phyloP scores from a whole-genome alignment of 2,888 invertebrate species.

The Acronicta psi region DNA sequence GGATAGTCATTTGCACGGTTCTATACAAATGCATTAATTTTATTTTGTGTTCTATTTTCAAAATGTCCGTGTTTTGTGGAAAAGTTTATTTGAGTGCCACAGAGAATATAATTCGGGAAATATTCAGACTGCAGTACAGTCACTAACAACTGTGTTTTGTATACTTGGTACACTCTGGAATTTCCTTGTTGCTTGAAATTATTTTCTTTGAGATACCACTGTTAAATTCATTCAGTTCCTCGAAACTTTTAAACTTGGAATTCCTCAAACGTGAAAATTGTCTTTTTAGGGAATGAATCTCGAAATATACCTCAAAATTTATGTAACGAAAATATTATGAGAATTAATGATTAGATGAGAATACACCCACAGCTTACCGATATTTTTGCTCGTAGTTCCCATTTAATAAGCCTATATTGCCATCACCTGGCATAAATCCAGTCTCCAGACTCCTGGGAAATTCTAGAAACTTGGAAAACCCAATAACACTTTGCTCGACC shows the following conservation, averaged over 20 bases:
- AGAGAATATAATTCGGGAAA: constrained; percentile 31
- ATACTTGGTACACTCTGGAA: constrained; percentile 4
- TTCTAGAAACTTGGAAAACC: too few species aligned
- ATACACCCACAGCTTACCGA: too few species aligned
- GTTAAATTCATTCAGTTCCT: constrained; percentile 16
- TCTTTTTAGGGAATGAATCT: not conserved
- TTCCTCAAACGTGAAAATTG: not conserved
- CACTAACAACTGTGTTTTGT: constrained; percentile 33
- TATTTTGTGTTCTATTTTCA: constrained; percentile 25
- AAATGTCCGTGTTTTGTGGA: constrained; percentile 17
- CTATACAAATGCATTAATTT: constrained; percentile 37
- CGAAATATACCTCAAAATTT: too few species aligned
- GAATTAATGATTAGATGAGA: too few species aligned
- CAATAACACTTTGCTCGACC: too few species aligned
- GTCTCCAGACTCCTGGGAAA: too few species aligned
- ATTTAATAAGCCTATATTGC: too few species aligned
- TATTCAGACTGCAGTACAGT: constrained; percentile 36
- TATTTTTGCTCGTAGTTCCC: too few species aligned
- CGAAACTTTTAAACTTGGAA: not conserved
- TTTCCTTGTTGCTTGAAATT: constrained; percentile 12
- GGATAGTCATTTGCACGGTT: constrained; percentile 33
- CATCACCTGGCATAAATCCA: too few species aligned
- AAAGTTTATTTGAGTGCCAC: constrained; percentile 37
- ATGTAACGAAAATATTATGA: too few species aligned
- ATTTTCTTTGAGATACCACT: constrained; percentile 9